Conservation (phyloP, 2,113 vertebrate species). For the Neolamprologus tretocephalus region DNA sequence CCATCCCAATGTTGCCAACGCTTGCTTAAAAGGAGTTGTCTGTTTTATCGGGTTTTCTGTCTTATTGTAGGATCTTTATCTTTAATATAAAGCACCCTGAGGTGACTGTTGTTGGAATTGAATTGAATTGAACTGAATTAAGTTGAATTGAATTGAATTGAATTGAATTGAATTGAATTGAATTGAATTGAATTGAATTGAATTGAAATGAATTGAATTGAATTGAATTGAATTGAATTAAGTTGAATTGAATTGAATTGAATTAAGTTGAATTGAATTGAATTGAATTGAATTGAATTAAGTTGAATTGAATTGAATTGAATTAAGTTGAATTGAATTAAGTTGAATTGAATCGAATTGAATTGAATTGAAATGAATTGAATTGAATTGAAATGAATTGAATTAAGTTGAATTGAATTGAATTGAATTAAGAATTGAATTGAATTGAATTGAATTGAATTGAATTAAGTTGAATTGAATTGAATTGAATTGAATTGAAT, state of each 20-base stretch:
- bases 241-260: too few species aligned
- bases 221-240: too few species aligned
- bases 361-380: accelerated
- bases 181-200: too few species aligned
- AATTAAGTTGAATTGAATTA: accelerated
- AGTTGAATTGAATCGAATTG: accelerated
- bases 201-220: accelerated
- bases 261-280: accelerated
- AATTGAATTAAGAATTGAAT: accelerated
- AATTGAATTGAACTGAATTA: neutral
- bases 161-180: too few species aligned
- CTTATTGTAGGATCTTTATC: neutral
- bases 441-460: accelerated
- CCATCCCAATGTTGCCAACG: neutral
- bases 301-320: accelerated
- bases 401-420: accelerated
- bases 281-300: too few species aligned
- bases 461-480: accelerated
- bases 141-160: too few species aligned
- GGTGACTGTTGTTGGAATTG: neutral
- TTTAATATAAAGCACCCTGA: neutral
- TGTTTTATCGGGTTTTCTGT: neutral
- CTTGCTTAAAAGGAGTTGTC: neutral
- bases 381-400: too few species aligned
- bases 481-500: neutral